phyloP scores from a whole-genome alignment of 53 echinoderm and acorn worm genomes.

The Pentamera pediparva region DNA sequence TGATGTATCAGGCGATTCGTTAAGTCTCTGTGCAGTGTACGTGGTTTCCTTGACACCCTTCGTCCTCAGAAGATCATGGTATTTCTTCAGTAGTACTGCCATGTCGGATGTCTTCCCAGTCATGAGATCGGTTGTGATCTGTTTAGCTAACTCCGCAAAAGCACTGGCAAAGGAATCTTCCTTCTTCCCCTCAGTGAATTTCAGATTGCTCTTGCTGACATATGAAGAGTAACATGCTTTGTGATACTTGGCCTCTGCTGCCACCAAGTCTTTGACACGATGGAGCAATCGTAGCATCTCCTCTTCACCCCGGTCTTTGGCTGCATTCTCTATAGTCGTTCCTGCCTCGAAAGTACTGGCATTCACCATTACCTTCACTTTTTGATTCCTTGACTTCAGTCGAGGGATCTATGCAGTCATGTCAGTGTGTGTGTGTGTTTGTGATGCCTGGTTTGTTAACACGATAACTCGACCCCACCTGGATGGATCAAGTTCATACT shows the following conservation, averaged over 20 bases:
- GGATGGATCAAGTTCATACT: too few relatives aligned
- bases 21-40: too few relatives aligned
- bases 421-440: too few relatives aligned
- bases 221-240: conserved; percentile 29
- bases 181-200: background rate
- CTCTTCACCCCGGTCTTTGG: conserved; percentile 24
- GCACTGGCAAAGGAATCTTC: background rate
- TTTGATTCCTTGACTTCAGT: too few relatives aligned
- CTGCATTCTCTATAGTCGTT: conserved; percentile 27
- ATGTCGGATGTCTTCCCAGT: conserved; percentile 5
- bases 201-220: conserved; percentile 31
- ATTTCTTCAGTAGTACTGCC: background rate
- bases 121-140: background rate
- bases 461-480: too few relatives aligned
- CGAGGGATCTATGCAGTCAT: too few relatives aligned
- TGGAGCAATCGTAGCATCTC: conserved; percentile 15
- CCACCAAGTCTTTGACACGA: conserved; percentile 30
- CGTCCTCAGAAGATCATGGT: background rate
- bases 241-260: conserved; percentile 37
- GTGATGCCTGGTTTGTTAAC: too few relatives aligned
- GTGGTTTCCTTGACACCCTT: background rate
- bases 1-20: too few relatives aligned
- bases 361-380: conserved; percentile 30
- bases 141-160: background rate
- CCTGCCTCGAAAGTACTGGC: conserved; percentile 36